Evolutionary conservation across 2,113 vertebrate species (phyloP), one percentile per base, ranked within the genome.

Genomic region (Chinchilla lanigera): DNA sequence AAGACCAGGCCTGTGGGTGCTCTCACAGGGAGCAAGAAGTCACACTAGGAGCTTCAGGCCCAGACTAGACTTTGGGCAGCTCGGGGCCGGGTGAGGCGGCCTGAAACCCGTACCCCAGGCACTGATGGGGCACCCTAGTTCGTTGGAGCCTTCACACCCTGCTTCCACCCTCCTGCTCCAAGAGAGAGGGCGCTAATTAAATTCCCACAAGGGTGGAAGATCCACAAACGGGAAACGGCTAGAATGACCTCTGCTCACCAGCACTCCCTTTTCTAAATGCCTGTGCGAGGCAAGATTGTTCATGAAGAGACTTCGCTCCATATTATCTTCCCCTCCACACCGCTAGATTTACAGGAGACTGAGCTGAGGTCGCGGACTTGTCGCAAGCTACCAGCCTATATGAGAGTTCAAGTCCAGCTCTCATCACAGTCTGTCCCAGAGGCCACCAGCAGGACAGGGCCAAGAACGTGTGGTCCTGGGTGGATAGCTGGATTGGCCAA

Each of bases 231-330:
- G 44, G 41, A 75, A 60, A 71, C n/a, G 33, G 38, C 52, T 19
- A 41, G 86, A 44, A 33, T 56, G 52, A 24, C 56, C 65, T 94
- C 41, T 6, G 12, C 22, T 88, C 41, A 28, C 56, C 58, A 30
- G 50, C 17, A 22, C 41, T 20, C 3, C 78, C 60, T 86, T 54
- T 71, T 33, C 54, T 24, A 30, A 80, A 12, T 12, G n/a, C 65
- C 67, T 19, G 0, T 0, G 38, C 0, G 30, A 89, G 38, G 30
- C 63, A 77, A 54, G 54, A 16, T 38, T 8, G 2, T 8, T 26
- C 65, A 13, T 19, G n/a, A 30, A 28, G 6, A 0, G 0, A 26
- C 47, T 5, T 9, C 3, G 0, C 50, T 20, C 33, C n/a, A 1
- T 8, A 33, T 33, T 3, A 81, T 17, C 54, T 44, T 54, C n/a